A percentile compares a stretch with the other conserved stretches of the same genome.
Conservation (phyloP, 2,888 invertebrate genomes). For the Scaptomyza tumidula region DNA sequence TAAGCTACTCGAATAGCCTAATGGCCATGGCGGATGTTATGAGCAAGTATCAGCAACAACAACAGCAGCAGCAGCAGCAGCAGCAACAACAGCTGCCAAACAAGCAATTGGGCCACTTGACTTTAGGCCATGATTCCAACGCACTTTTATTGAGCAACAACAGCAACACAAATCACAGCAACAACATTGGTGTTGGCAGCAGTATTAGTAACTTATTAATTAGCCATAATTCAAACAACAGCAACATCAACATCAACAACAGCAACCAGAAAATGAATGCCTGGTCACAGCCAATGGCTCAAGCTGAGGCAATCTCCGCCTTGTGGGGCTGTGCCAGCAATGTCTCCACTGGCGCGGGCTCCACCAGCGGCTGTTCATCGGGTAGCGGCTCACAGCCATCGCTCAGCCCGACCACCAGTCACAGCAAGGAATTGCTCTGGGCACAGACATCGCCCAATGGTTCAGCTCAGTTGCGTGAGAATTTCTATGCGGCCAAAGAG, state of each 20-base stretch:
- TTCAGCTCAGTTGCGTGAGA: conserved; percentile 56
- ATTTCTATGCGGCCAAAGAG: conserved; percentile 55
- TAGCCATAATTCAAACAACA: conserved; percentile 80
- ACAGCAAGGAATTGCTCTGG: conserved; percentile 84
- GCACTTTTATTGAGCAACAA: conserved; percentile 57
- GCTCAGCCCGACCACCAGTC: conserved; percentile 82
- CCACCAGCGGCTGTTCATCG: conserved; percentile 79
- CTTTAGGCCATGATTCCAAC: conserved; percentile 51
- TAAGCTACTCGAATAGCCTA: conserved; percentile 56
- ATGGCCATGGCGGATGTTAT: conserved; percentile 69
- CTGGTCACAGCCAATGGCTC: conserved; percentile 57
- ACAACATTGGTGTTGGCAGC: conserved; percentile 70
- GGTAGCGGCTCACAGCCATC: conserved; percentile 82
- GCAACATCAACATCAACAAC: conserved; percentile 54
- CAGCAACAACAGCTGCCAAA: conserved; percentile 36
- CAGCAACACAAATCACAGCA: conserved; percentile 33
- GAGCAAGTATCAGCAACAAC: conserved; percentile 64
- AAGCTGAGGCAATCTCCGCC: conserved; percentile 76
- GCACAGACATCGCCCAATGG: conserved; percentile 82
- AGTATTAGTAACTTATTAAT: conserved; percentile 82
- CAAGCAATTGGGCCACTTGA: conserved; percentile 48
- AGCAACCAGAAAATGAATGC: conserved; percentile 47
- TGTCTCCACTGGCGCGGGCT: conserved; percentile 52
- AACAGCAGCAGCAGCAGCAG: conserved; percentile 49
- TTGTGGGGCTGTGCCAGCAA: conserved; percentile 82